Evolutionary conservation across 2,888 invertebrate species (phyloP).

Genomic region (Caenorhabditis zanzibari): DNA sequence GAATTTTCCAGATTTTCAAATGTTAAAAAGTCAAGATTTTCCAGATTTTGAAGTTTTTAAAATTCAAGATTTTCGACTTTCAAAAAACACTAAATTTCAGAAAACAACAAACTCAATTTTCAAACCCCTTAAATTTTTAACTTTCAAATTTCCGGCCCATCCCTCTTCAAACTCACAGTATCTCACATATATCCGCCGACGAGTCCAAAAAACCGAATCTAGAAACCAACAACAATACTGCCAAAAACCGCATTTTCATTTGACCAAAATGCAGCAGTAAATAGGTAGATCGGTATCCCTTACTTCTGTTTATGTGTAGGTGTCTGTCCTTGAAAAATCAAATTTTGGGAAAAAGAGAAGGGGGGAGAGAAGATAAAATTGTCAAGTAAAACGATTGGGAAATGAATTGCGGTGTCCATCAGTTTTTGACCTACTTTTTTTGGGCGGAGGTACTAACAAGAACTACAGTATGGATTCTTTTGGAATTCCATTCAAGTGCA

Average conservation of each 20-base stretch:
- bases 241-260: too few species aligned
- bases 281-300: neutral
- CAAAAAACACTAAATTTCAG: too few species aligned
- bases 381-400: neutral
- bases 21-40: too few species aligned
- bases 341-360: neutral
- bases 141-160: too few species aligned
- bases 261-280: neutral
- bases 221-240: constrained; percentile 5
- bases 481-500: constrained; percentile 19
- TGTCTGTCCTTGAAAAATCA: constrained; percentile 39
- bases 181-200: constrained; percentile 53
- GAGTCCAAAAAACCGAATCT: constrained; percentile 1
- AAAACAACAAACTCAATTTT: too few species aligned
- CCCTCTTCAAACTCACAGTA: constrained; percentile 33
- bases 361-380: neutral
- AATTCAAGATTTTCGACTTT: too few species aligned
- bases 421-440: constrained; percentile 48
- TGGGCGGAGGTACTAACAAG: neutral
- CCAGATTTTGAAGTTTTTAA: too few species aligned
- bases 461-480: too few species aligned
- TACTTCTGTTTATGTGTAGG: neutral
- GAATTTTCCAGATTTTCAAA: too few species aligned
- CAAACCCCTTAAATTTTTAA: too few species aligned
- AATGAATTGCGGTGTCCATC: constrained; percentile 6